Evolutionary conservation across 2,888 invertebrate genomes (phyloP), one percentile per base, ranked within the genome.

Genomic region (Julus scandinavius): DNA sequence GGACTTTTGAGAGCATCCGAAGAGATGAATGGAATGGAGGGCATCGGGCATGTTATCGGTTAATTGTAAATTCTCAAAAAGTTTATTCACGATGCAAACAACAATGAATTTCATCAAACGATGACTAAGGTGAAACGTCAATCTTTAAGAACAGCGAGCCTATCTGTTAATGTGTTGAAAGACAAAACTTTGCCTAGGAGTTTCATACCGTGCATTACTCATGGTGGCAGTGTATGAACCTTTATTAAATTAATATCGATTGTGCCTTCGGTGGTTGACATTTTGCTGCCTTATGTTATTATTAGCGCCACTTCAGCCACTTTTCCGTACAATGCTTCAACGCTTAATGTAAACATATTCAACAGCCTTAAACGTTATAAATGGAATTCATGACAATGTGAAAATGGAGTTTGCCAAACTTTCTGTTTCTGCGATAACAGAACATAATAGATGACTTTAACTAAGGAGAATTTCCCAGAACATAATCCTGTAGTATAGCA

Each of bases 201-300:
- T 38, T 80, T 13, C 13, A 7, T 13, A 38, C 38, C 7, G 11
- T 38, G 13, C 38, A 38, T 4, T 38, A 80, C 9, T 80, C 80
- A 4, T 9, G 29, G 80, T 29, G 15, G 13, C 0, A 13, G 38
- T 80, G 2, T 80, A 38, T 38, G 80, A 20, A 38, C 13, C 13
- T 29, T 72, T 63, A 63, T 63, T 72, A n/a, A n/a, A 72, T 72
- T 72, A 72, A 72, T 72, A 72, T 72, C 29, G 72, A 72, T 72
- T 72, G 72, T 72, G 72, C 72, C 29, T 72, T 72, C 9, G 72
- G 72, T 72, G 72, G 72, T 72, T 72, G 72, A 72, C 72, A 29
- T 72, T 72, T 72, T 9, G 29, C 72, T 20, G 72, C 29, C 72
- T 72, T 72, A 2, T 72, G 29, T 72, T 72, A 72, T 72, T 29